Percentiles rank a stretch among this genome's conserved stretches.
phyloP scores from a whole-genome alignment of 1,140 invertebrate species.

The Propsilocerus akamusi region DNA sequence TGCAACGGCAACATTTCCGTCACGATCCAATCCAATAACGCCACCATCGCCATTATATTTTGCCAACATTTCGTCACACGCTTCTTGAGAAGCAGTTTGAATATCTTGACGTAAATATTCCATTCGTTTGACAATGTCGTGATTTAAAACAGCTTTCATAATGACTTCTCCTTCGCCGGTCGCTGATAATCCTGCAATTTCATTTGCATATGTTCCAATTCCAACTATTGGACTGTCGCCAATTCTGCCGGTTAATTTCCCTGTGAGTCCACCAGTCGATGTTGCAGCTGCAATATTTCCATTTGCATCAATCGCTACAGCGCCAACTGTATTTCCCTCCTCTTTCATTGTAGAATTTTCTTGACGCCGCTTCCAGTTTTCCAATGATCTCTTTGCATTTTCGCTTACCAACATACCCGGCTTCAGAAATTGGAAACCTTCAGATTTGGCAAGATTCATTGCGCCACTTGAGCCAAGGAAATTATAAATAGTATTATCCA shows the following conservation, averaged over 20 bases:
- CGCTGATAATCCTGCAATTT: slow-evolving; percentile 46
- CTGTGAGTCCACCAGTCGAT: slow-evolving; percentile 84
- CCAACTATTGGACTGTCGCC: slow-evolving; percentile 80
- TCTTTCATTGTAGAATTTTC: slow-evolving; percentile 27
- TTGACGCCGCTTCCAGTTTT: slow-evolving; percentile 30
- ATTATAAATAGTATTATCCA: slow-evolving; percentile 55
- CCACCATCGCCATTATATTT: slow-evolving; percentile 46
- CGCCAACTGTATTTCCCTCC: slow-evolving; percentile 78
- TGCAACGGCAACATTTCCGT: slow-evolving; percentile 41
- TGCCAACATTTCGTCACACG: slow-evolving; percentile 30
- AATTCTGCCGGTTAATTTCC: slow-evolving; percentile 89
- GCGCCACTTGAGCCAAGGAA: slow-evolving; percentile 51
- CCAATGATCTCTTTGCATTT: slow-evolving; percentile 32
- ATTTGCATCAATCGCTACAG: slow-evolving; percentile 70
- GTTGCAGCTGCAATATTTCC: slow-evolving; percentile 78
- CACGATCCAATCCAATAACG: slow-evolving; percentile 42
- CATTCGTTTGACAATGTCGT: slow-evolving; percentile 8
- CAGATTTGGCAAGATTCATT: slow-evolving; percentile 43
- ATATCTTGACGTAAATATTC: slow-evolving; percentile 4
- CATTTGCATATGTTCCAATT: slow-evolving; percentile 49
- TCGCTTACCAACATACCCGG: slow-evolving; percentile 60
- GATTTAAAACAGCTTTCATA: slow-evolving; percentile 9
- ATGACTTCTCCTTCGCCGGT: slow-evolving; percentile 34
- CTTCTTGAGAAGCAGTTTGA: slow-evolving; percentile 6
- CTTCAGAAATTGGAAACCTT: slow-evolving; percentile 56